phyloP scores from a whole-genome alignment of 2,797 vertebrate genomes.

The Betta splendens region DNA sequence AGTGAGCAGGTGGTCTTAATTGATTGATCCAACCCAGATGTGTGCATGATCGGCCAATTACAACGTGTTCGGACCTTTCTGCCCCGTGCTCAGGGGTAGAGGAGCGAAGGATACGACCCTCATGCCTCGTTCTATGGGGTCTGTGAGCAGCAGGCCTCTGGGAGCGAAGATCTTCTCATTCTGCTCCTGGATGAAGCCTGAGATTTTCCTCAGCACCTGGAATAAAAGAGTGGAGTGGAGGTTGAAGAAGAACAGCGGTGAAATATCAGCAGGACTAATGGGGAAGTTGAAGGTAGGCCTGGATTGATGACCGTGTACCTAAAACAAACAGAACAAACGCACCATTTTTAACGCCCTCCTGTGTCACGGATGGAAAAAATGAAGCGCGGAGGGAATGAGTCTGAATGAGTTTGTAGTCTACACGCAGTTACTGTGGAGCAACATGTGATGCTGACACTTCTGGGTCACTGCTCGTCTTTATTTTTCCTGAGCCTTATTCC shows the following conservation, averaged over 20 bases:
- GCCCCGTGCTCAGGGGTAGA: constrained; percentile 4
- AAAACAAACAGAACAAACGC: constrained; percentile 23
- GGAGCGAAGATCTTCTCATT: constrained; percentile 97
- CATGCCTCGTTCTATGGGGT: constrained; percentile 96
- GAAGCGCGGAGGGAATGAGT: constrained; percentile 61
- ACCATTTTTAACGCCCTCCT: constrained; percentile 20
- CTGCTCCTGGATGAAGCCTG: constrained; percentile 96
- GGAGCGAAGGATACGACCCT: constrained; percentile 92
- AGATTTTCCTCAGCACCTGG: constrained; percentile 96
- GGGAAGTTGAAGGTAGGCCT: constrained; percentile 3
- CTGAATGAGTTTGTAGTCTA: constrained; percentile 18
- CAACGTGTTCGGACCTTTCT: too few species aligned
- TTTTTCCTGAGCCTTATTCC: constrained; percentile 60
- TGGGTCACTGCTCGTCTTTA: constrained; percentile 43
- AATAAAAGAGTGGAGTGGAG: constrained; percentile 29
- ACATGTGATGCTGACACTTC: constrained; percentile 41
- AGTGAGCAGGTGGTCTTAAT: constrained; percentile 10
- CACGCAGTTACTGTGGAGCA: constrained; percentile 30
- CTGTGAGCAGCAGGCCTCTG: constrained; percentile 92
- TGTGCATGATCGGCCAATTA: constrained; percentile 17
- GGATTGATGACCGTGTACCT: constrained; percentile 10
- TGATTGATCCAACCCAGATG: constrained; percentile 28
- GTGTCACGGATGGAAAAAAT: constrained; percentile 48
- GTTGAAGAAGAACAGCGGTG: constrained; percentile 20
- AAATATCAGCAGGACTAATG: too few species aligned